A percentile compares a stretch with the other conserved stretches of the same genome.
Evolutionary conservation across 2,113 vertebrate species (phyloP).

Genomic region (Athene noctua): DNA sequence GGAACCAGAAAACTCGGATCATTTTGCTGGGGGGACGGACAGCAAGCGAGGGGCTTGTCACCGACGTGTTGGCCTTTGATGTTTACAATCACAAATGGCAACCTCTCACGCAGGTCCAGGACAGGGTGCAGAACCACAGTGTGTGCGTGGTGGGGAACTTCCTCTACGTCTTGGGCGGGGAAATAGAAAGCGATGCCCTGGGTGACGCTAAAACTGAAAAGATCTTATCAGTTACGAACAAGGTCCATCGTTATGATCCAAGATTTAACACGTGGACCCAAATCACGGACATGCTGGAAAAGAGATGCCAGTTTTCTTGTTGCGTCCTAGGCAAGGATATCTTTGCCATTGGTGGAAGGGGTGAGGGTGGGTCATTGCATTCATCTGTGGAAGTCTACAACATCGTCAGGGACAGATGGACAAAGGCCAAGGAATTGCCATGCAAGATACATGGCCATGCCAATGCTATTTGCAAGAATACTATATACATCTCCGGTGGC

Average conservation of each 20-base stretch:
- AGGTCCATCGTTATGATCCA: conserved; percentile 88
- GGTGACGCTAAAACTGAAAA: conserved; percentile 19
- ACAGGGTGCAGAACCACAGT: conserved; percentile 80
- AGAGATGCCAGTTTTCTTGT: conserved; percentile 86
- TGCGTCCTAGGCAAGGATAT: conserved; percentile 79
- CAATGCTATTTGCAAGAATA: conserved; percentile 74
- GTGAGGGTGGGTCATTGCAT: conserved; percentile 48
- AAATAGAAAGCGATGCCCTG: conserved; percentile 59
- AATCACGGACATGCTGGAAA: conserved; percentile 80
- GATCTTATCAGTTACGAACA: conserved; percentile 65
- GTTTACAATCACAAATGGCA: conserved; percentile 79
- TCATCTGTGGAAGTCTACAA: conserved; percentile 88
- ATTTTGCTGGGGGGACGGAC: conserved; percentile 83
- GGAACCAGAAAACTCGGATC: conserved; percentile 76
- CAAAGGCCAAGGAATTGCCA: conserved; percentile 72
- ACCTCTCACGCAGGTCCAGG: conserved; percentile 68
- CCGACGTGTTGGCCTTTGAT: conserved; percentile 81
- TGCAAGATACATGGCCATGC: conserved; percentile 84
- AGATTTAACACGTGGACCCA: conserved; percentile 85
- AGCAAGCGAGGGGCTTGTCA: conserved; percentile 68
- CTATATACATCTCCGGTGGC: conserved; percentile 88
- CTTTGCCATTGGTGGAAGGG: conserved; percentile 84
- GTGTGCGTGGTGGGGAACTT: conserved; percentile 88
- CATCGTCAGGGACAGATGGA: conserved; percentile 82
- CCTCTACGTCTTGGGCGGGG: conserved; percentile 89